Base-by-base conservation (phyloP, 2,113 vertebrate genomes). In the Tupaia tana region DNA sequence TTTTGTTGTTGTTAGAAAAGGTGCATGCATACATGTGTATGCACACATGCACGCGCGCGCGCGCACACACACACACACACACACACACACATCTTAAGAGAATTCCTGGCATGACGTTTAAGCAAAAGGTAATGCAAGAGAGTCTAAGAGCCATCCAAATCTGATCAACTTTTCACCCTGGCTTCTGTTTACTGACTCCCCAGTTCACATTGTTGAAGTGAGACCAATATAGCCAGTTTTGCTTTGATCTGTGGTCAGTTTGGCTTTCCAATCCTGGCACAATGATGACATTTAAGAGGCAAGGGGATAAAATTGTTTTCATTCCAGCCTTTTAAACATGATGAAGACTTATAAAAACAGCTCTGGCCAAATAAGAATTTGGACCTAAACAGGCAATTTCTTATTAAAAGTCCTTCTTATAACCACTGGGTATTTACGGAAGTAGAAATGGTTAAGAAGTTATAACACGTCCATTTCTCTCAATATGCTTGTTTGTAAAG, bases 161-260 rank as follows among this genome's bases (percentile, higher is more conserved):
- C 82, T n/a, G 64, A 89, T 90, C 93, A 95, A 96, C 93, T 96
- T 94, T 98, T 96, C 95, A 96, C 96, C 95, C 71, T 78, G 79
- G 75, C 63, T 89, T 91, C 93, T 96, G 96, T 96, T 97, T 97
- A 97, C 91, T 86, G 90, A 90, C 58, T 90, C 92, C 56, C 88
- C 92, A 82, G 89, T 54, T 95, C 91, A 78, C 93, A 67, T 91
- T 93, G 93, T 75, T 94, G 94, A 69, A 96, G 91, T 25, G 89
- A 95, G 91, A 94, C 94, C 97, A 94, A 96, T 93, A 95, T 81
- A 97, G 92, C 73, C 81, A 87, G 74, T 85, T 95, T 91, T 96
- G 54, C 96, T 97, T 97, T 98, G 97, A 96, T 97, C 93, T 95
- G 89, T 61, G 90, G 87, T 97, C 91, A 90, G 94, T 95, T 96